A percentile compares a stretch with the other conserved stretches of the same genome.
These are phyloP conservation scores for Anagyrus pseudococci DNA, from an alignment of 2,888 invertebrate species.

Conservation along the genomic window DNA sequence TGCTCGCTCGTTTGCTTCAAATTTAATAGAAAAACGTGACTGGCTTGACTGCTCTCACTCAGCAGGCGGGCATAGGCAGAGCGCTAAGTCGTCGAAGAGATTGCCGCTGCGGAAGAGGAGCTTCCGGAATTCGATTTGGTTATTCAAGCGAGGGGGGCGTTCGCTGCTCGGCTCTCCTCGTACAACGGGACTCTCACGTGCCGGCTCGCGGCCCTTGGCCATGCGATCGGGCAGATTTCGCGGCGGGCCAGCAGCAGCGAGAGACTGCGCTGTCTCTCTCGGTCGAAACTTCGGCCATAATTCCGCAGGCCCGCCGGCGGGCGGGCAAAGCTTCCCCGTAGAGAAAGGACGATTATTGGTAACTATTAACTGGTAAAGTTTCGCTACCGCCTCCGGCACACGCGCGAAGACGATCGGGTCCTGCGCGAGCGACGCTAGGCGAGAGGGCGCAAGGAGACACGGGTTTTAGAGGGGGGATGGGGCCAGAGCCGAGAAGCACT, in stretches of 20 bases:
- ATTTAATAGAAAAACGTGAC: conserved; percentile 16
- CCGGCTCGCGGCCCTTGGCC: background rate
- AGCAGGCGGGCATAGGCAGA: no score
- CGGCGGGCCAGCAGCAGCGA: no score
- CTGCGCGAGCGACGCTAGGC: background rate
- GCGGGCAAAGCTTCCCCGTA: background rate
- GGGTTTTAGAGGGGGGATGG: conserved; percentile 5
- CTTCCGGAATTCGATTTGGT: conserved; percentile 3
- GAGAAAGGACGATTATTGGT: conserved; percentile 49
- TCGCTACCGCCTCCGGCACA: conserved; percentile 15
- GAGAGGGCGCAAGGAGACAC: conserved; percentile 17
- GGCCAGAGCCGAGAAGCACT: no score
- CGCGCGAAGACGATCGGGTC: conserved; percentile 8
- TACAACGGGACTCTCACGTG: conserved; percentile 7
- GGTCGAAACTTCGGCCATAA: conserved; percentile 32
- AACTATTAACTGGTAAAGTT: conserved; percentile 54
- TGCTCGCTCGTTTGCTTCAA: no score
- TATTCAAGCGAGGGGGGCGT: background rate
- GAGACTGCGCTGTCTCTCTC: conserved; percentile 32
- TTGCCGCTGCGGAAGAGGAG: background rate
- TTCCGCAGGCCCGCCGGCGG: conserved; percentile 9
- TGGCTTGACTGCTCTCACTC: conserved; percentile 2
- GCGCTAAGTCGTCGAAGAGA: background rate
- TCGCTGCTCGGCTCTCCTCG: background rate
- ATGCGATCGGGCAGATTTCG: conserved; percentile 26